Evolutionary conservation across 92 coral and sea anemone genomes (phyloP), one percentile per base, ranked within the genome.

Genomic region (Virgularia gustaviana): DNA sequence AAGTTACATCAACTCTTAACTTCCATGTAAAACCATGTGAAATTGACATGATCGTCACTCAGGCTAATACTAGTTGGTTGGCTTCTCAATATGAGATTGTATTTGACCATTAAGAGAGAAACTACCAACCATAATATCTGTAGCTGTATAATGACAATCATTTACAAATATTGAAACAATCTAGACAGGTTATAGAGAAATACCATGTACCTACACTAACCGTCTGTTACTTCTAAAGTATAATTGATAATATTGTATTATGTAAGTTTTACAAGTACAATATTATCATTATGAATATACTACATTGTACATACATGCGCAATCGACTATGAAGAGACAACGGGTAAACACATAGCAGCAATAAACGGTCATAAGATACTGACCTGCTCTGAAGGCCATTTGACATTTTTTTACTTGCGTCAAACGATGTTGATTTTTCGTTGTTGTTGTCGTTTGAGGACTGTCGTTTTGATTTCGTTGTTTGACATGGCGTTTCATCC

Each of bases 301-400:
- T 39, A 39, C 47, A 39, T 8, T 8, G 9, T 8, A 16, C 16
- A 16, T 39, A 39, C 8, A 8, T 8, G 55, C 5, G 2, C 16
- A 47, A 16, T 47, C 16, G 55, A 16, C 55, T 47, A 47, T 47
- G 55, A 19, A 4, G 22, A 25, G 22, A 3, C 2, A 47, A 16
- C 22, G 22, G 22, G 9, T 47, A 16, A 25, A 25, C 55, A 47
- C 4, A 2, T 3, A 47, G 55, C 4, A 47, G 9, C 22, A 47
- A 16, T 47, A 16, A 19, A 25, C 22, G n/a, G 55, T 9, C 55
- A 24, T 2, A 27, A 9, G 20, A 1, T 58, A 28, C 20, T 34
- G 34, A 67, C 74, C 74, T 67, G 45, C 32, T 24, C 12, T 57
- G 24, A 49, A 45, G 30, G 59, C 74, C 74, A 39, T 64, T 64